Base-by-base conservation (phyloP, 2,888 invertebrate species). In the Phytoseiulus persimilis region DNA sequence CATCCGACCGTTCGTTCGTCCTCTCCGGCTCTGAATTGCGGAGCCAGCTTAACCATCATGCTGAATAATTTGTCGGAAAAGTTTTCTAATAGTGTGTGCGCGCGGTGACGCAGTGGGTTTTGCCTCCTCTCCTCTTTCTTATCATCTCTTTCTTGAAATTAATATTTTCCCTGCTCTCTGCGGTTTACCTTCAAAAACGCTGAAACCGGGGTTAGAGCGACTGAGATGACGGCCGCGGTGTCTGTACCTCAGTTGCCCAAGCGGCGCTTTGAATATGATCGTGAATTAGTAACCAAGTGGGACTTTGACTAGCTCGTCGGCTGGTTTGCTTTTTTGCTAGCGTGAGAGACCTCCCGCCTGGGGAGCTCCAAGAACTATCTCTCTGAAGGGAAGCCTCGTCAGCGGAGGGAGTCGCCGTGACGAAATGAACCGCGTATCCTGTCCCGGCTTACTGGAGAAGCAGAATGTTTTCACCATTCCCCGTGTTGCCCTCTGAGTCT, bases 31-130 rank as follows among this genome's bases (percentile, higher is more conserved):
- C 65, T 28, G 65, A 65, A 23, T 65, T 65, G 65, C 65, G 65
- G 65, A 23, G 65, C 65, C 65, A 65, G 65, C 65, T 65, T 65
- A 65, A 65, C 65, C 65, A 65, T 65, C 65, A 65, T 65, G 65
- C 65, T 65, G 65, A 65, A 65, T 65, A 65, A 65, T 65, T 65
- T 65, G 65, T 65, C 65, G 65, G 65, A 65, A 65, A 65, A 65
- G 65, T 65, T 65, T 65, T 65, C 65, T 65, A 65, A 65, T 65
- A 65, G 65, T 65, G 65, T 11, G 65, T 65, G 18, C 18, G 65
- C 65, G 65, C 65, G 65, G 65, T 65, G 65, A 65, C 65, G 65
- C 65, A 28, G 65, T 65, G 65, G 65, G 65, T 65, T 65, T 65
- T 65, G 5, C 65, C 23, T 65, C 18, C 39, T 39, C 39, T n/a